Evolutionary conservation across 1,140 invertebrate species (phyloP).

Genomic region (Heliconius hermathena): DNA sequence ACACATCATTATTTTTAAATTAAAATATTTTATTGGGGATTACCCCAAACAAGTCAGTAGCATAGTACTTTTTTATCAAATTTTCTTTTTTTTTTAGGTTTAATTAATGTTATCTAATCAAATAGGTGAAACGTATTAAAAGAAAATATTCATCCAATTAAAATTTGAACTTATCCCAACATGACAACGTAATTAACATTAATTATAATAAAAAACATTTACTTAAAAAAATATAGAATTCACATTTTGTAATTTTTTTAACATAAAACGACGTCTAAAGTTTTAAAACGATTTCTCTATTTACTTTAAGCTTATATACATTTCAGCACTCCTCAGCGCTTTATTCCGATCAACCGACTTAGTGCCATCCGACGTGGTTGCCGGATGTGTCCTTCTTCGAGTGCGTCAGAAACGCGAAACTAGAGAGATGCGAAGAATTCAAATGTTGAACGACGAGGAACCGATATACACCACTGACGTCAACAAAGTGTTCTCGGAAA

Average conservation of each 20-base stretch:
- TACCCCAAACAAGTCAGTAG: too few relatives aligned
- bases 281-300: not conserved
- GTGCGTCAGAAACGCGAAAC: conserved; percentile 88
- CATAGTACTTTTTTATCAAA: too few relatives aligned
- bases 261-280: not conserved
- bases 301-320: not conserved
- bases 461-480: conserved; percentile 86
- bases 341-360: conserved; percentile 92
- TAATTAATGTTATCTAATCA: too few relatives aligned
- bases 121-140: too few relatives aligned
- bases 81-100: too few relatives aligned
- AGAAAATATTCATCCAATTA: too few relatives aligned
- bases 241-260: not conserved
- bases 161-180: too few relatives aligned
- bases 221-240: not conserved
- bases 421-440: conserved; percentile 85
- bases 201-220: too few relatives aligned
- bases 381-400: conserved; percentile 91
- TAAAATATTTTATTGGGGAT: too few relatives aligned
- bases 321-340: conserved; percentile 86
- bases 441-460: conserved; percentile 85
- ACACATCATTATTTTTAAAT: too few relatives aligned
- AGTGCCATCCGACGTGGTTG: conserved; percentile 93
- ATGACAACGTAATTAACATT: too few relatives aligned
- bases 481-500: conserved; percentile 83